A percentile compares a stretch with the other conserved stretches of the same genome.
phyloP scores from a whole-genome alignment of 2,797 vertebrate genomes.

The Eptatretus atami region DNA sequence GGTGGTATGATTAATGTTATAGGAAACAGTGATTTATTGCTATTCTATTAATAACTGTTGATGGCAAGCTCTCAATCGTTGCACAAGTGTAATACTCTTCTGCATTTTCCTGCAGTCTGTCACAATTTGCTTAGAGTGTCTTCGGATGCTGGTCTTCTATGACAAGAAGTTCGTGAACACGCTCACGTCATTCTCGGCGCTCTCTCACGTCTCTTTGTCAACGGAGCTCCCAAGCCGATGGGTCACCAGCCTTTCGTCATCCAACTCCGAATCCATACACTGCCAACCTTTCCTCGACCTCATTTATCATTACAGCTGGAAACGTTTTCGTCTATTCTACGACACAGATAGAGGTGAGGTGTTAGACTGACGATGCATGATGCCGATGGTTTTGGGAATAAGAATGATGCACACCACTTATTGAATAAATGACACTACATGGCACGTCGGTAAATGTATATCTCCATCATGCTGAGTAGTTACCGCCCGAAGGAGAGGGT shows the following conservation, averaged over 20 bases:
- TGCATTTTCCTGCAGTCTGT: constrained; percentile 38
- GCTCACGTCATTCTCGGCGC: constrained; percentile 93
- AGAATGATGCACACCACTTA: no score
- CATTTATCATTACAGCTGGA: constrained; percentile 89
- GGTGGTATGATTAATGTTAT: no score
- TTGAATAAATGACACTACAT: no score
- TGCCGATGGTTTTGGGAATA: no score
- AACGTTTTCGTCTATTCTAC: constrained; percentile 81
- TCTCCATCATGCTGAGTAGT: no score
- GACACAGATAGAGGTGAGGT: constrained; percentile 77
- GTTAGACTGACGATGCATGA: background rate
- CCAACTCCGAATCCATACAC: constrained; percentile 70
- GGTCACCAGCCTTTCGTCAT: constrained; percentile 86
- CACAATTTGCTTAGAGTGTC: constrained; percentile 88
- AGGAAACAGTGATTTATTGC: no score
- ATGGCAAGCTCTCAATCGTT: no score
- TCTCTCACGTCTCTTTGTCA: constrained; percentile 88
- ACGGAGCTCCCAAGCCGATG: constrained; percentile 74
- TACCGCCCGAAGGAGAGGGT: no score
- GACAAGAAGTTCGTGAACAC: constrained; percentile 97
- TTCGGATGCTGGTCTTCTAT: constrained; percentile 94
- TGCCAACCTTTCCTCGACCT: constrained; percentile 62
- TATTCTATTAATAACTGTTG: no score
- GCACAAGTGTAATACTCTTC: no score
- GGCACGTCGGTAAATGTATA: no score